Evolutionary conservation across 1,140 invertebrate species (phyloP), one percentile per base, ranked within the genome.

Genomic region (Listronotus bonariensis): DNA sequence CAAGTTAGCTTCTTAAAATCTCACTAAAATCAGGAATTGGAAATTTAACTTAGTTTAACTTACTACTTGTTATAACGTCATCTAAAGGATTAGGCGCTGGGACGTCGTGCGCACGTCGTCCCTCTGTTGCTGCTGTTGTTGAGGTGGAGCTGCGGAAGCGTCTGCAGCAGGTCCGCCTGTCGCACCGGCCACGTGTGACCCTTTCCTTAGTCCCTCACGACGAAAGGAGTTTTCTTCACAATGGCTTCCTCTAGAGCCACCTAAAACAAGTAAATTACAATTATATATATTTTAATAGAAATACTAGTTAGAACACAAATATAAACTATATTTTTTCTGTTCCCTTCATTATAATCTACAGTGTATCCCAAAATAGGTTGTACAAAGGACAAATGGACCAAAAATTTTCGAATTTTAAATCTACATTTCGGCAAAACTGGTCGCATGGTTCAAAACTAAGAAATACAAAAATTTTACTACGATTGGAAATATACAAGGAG

Each of bases 1-100:
- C 9, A 20, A 51, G 18, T n/a, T n/a, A 32, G 20, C 5, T 1
- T 26, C 20, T 26, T 26, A 26, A 5, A 26, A 26, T 26, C 20
- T 5, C 1, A 26, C 20, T 26, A 3, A 3, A 26, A 26, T 26
- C 5, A 26, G 5, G n/a, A 26, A 26, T 26, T 3, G 5, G 5
- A 26, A 26, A 26, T 26, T 26, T 26, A 26, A 26, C 5, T 26
- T 1, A 26, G 20, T 26, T 26, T 10, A 8, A 72, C 73, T 71
- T 73, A 76, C 74, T 76, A 62, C 70, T 76, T 53, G 73, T 77
- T 53, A 77, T 77, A 49, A 77, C 74, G 54, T 78, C 76, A 38
- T 78, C 77, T 41, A 76, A 53, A 15, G 73, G 71, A 68, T 73
- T 77, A 18, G 74, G 68, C 6, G 70, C 69, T 12, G 74, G 65